These are phyloP conservation scores for Andrena trimmerana DNA, from an alignment of 2,888 invertebrate species.

Conservation along the genomic window DNA sequence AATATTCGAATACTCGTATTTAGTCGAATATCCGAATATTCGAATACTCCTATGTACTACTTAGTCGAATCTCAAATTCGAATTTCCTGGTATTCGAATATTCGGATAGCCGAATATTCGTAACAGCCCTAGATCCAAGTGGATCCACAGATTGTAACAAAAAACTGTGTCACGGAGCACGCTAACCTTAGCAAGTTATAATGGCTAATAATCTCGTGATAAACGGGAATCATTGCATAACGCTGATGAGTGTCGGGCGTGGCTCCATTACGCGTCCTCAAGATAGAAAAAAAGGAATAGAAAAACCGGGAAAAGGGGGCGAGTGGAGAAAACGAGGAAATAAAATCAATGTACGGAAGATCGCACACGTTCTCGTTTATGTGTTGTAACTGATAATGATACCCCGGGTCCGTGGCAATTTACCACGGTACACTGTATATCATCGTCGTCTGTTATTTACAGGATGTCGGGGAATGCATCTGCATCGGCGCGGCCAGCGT, in stretches of 20 bases:
- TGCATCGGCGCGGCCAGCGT: neutral
- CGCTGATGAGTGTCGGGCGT: conserved; percentile 37
- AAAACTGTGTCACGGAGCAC: conserved; percentile 14
- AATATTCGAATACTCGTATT: too few species aligned
- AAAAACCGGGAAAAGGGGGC: neutral
- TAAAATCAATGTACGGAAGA: conserved; percentile 44
- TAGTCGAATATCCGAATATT: too few species aligned
- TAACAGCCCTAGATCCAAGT: neutral
- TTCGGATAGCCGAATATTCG: too few species aligned
- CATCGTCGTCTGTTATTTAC: conserved; percentile 48
- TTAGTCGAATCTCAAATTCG: too few species aligned
- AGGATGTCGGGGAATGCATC: conserved; percentile 18
- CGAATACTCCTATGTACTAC: too few species aligned
- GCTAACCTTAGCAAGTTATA: neutral
- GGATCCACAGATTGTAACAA: conserved; percentile 17
- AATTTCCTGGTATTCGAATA: too few species aligned
- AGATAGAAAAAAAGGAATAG: neutral
- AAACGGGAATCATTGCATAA: conserved; percentile 47
- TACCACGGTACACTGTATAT: conserved; percentile 36
- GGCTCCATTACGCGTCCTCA: conserved; percentile 28
- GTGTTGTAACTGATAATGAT: conserved; percentile 44
- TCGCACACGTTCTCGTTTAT: conserved; percentile 32
- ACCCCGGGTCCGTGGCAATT: conserved; percentile 44
- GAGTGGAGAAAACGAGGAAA: conserved; percentile 3
- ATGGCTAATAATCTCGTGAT: conserved; percentile 39